Conservation (phyloP, 2,888 invertebrate genomes). For the Andrena hattorfiana region DNA sequence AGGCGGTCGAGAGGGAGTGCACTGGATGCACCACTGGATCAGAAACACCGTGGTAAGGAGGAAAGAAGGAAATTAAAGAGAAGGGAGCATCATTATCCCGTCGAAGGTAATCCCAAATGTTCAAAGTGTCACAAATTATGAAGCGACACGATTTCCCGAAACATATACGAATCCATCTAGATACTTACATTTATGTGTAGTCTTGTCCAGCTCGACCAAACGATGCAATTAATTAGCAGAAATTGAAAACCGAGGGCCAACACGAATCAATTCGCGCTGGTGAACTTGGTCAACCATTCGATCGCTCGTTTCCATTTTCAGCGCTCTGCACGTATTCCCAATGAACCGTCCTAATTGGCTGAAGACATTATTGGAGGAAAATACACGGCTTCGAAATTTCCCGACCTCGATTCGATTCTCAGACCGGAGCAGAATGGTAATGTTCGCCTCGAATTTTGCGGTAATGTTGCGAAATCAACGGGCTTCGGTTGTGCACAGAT, state of each 20-base stretch:
- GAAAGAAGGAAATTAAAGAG: neutral
- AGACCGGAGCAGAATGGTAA: neutral
- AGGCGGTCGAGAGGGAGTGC: neutral
- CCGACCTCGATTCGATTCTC: neutral
- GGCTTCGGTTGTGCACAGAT: neutral
- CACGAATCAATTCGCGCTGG: neutral
- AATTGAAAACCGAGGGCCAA: neutral
- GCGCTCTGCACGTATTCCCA: neutral
- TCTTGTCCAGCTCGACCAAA: neutral
- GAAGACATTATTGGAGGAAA: neutral
- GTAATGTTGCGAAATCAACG: neutral
- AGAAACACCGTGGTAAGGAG: neutral
- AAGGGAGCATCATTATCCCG: neutral
- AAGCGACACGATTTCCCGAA: too few relatives aligned
- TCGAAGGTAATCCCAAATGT: neutral
- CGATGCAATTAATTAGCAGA: constrained; percentile 16
- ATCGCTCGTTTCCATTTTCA: constrained; percentile 12
- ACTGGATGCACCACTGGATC: constrained; percentile 16
- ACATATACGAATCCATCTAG: too few relatives aligned
- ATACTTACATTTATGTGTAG: too few relatives aligned
- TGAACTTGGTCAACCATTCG: constrained; percentile 7
- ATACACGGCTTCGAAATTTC: neutral
- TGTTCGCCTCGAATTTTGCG: neutral
- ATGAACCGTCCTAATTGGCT: neutral
- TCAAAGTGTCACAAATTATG: neutral